phyloP scores from a whole-genome alignment of 2,113 vertebrate genomes.

The Mormoops blainvillei region DNA sequence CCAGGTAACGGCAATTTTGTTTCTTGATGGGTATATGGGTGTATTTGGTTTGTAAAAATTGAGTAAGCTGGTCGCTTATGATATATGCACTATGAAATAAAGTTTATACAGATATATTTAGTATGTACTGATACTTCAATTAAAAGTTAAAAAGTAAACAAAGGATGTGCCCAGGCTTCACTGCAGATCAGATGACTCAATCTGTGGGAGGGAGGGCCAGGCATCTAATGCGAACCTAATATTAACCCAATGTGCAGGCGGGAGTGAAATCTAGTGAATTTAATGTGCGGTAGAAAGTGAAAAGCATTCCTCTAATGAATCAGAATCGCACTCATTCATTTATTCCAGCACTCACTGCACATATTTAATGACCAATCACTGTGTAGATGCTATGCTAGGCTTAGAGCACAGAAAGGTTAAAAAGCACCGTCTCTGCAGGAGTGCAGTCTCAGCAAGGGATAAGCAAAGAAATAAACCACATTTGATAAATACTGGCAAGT shows the following conservation, averaged over 20 bases:
- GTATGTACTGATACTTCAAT: background rate
- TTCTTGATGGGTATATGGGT: background rate
- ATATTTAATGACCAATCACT: background rate
- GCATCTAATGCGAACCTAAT: background rate
- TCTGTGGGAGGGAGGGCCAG: background rate
- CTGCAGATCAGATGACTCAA: background rate
- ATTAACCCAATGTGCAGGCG: background rate
- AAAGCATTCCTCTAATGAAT: background rate
- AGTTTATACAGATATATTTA: background rate
- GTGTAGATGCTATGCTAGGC: background rate
- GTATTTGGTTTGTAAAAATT: background rate
- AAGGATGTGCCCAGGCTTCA: background rate
- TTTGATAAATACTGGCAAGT: background rate
- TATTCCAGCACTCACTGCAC: background rate
- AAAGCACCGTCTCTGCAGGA: background rate
- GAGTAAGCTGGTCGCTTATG: background rate
- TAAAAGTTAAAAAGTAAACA: background rate
- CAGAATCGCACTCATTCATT: background rate
- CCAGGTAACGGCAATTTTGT: background rate
- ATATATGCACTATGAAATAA: background rate
- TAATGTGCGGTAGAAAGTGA: background rate
- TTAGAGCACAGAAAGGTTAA: background rate
- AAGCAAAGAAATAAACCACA: background rate
- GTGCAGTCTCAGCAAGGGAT: background rate
- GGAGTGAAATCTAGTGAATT: background rate